Evolutionary conservation across 2,113 vertebrate genomes (phyloP), one percentile per base, ranked within the genome.

Genomic region (Alces alces): DNA sequence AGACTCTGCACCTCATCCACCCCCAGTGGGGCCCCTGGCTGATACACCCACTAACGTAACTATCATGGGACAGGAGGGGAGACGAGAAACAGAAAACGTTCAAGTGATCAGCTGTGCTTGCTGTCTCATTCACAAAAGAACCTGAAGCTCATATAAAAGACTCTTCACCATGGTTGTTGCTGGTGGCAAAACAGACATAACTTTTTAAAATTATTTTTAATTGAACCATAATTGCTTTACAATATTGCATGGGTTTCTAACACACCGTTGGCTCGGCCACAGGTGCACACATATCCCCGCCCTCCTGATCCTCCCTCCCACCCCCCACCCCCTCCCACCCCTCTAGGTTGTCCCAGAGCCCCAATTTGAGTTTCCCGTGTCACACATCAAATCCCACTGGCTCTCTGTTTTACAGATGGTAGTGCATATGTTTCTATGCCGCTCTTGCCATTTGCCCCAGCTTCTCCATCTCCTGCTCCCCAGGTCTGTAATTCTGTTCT

Each of bases 351-450:
- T 36, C 64, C 4, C 64, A 21, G 64, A 66, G n/a, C 17, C 64
- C 10, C 2, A 19, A n/a, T 2, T 36, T 23, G 66, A 21, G n/a
- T 1, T 36, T 5, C 66, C 66, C 1, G 19, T 5, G 10, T 12
- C 66, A 23, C 0, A 12, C 10, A 39, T 5, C 19, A 12, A 70
- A 12, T 6, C 19, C 19, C n/a, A 12, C 19, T 11, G n/a, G n/a
- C 64, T 70, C 23, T 36, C n/a, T 23, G 5, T 23, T 6, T 21
- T 5, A 39, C n/a, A 12, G 66, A 39, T 2, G 66, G 66, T 10
- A 70, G 4, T 23, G 19, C n/a, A 3, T 2, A 0, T 6, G 19
- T 12, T 12, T 36, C n/a, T n/a, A 39, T 2, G 5, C 5, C 6
- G n/a, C 66, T 12, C 66, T 70, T 19, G 23, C 19, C n/a, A 3